Evolutionary conservation across 2,113 vertebrate species (phyloP).

Genomic region (Stegastes partitus): DNA sequence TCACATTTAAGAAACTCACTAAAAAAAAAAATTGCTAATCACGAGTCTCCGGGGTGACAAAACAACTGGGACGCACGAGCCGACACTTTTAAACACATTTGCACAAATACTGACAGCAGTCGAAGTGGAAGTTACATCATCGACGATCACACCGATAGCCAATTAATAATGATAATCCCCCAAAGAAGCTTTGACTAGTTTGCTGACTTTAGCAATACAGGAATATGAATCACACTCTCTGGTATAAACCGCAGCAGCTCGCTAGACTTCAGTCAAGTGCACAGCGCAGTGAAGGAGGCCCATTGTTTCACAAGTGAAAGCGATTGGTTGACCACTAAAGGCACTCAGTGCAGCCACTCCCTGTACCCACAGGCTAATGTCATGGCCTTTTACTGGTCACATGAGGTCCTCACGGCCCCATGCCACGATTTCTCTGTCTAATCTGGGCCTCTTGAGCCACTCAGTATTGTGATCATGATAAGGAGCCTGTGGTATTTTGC

Average conservation of each 20-base stretch:
- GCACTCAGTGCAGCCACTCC: conserved; percentile 48
- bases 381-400: conserved; percentile 65
- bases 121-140: conserved; percentile 41
- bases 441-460: conserved; percentile 22
- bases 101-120: background rate
- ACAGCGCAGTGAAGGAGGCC: conserved; percentile 41
- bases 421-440: conserved; percentile 31
- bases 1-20: conserved; percentile 4
- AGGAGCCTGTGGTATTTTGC: background rate
- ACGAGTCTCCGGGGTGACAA: background rate
- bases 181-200: conserved; percentile 72
- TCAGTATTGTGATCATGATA: background rate
- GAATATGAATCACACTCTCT: conserved; percentile 50
- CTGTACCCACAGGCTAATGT: conserved; percentile 48
- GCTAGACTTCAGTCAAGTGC: conserved; percentile 35
- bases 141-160: conserved; percentile 40
- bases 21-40: conserved; percentile 8
- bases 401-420: conserved; percentile 56
- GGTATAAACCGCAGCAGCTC: conserved; percentile 20
- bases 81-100: background rate
- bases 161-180: conserved; percentile 70
- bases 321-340: conserved; percentile 43
- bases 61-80: background rate
- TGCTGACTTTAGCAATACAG: conserved; percentile 70
- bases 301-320: conserved; percentile 58